Evolutionary conservation across 2,113 vertebrate species (phyloP).

Genomic region (Rhombomys opimus): DNA sequence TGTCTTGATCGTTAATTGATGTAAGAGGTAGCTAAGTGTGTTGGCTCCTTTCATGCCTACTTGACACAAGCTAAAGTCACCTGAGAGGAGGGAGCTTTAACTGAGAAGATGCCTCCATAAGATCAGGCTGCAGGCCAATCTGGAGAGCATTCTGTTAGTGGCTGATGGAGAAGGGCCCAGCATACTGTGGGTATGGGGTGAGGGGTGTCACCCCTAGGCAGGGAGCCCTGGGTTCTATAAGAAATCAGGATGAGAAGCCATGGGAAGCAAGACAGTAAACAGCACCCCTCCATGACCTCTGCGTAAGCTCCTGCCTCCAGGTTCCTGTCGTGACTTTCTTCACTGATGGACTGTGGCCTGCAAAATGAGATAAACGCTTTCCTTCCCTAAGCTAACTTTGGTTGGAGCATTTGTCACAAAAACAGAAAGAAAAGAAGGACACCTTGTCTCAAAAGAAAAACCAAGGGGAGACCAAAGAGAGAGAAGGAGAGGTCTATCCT

Average conservation of each 20-base stretch:
- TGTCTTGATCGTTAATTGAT: neutral
- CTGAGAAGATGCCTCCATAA: neutral
- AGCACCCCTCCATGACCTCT: neutral
- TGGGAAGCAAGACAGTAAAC: neutral
- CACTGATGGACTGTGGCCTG: neutral
- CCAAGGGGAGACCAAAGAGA: neutral
- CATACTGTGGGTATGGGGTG: neutral
- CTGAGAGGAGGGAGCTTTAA: neutral
- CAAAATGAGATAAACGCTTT: neutral
- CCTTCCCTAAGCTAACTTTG: neutral
- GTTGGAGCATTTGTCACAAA: neutral
- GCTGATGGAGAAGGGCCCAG: neutral
- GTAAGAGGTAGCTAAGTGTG: neutral
- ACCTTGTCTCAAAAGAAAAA: neutral
- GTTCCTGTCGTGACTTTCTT: neutral
- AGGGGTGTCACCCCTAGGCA: neutral
- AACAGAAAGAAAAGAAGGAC: neutral
- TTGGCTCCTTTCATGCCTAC: neutral
- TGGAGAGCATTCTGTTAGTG: neutral
- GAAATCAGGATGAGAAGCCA: neutral
- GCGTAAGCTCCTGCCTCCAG: neutral
- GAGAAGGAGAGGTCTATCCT: neutral
- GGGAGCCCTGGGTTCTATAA: neutral
- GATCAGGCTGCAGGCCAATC: neutral
- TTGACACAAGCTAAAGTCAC: neutral